phyloP scores from a whole-genome alignment of 2,888 invertebrate genomes.

The Magallana nippona region DNA sequence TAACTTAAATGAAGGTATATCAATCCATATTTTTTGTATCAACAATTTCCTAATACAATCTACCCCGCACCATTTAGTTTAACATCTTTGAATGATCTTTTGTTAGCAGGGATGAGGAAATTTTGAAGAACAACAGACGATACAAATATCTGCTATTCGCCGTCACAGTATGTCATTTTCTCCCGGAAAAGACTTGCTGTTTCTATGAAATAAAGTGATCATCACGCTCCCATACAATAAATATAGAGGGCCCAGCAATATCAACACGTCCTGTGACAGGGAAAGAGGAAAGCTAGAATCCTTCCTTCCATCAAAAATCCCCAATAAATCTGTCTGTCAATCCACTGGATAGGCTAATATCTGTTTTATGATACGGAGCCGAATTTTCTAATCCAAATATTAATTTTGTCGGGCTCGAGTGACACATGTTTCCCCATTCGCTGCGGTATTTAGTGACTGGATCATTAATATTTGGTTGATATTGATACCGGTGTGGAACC shows the following conservation, averaged over 20 bases:
- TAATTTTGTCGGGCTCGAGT: background rate
- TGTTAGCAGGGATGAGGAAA: too few relatives aligned
- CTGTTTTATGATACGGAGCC: slow-evolving; percentile 28
- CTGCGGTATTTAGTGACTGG: slow-evolving; percentile 17
- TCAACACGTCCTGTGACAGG: slow-evolving; percentile 24
- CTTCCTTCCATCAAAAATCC: slow-evolving; percentile 3
- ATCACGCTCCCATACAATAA: slow-evolving; percentile 2
- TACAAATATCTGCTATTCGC: background rate
- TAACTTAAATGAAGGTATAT: too few relatives aligned
- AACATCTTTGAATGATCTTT: too few relatives aligned
- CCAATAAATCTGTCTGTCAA: slow-evolving; percentile 21
- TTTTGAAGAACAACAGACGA: background rate
- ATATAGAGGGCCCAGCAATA: background rate
- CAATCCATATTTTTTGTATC: too few relatives aligned
- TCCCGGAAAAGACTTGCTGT: background rate
- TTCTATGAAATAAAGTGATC: background rate
- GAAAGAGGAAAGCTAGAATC: background rate
- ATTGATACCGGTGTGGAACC: slow-evolving; percentile 11
- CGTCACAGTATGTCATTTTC: background rate
- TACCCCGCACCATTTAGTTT: too few relatives aligned
- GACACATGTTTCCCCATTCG: slow-evolving; percentile 20
- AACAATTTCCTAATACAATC: too few relatives aligned
- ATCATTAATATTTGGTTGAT: slow-evolving; percentile 18
- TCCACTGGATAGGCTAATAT: slow-evolving; percentile 15
- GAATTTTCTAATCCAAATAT: slow-evolving; percentile 27